phyloP scores from a whole-genome alignment of 2,888 invertebrate genomes.

The Nebria brevicollis region DNA sequence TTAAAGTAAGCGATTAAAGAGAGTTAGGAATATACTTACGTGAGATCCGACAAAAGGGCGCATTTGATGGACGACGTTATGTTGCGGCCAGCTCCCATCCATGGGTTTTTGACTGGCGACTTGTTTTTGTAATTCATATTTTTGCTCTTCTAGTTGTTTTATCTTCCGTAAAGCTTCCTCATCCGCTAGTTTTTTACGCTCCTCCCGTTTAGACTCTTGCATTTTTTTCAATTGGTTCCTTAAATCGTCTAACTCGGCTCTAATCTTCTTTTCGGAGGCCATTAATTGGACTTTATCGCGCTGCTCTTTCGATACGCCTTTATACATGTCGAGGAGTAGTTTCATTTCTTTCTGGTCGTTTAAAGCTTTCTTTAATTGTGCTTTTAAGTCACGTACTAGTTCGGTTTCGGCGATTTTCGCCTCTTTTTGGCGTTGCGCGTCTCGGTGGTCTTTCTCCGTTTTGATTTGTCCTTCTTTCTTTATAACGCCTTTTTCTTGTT shows the following conservation, averaged over 20 bases:
- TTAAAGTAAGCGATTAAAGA: too few species aligned
- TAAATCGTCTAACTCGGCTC: constrained; percentile 90
- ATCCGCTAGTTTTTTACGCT: constrained; percentile 89
- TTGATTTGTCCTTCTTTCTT: constrained; percentile 74
- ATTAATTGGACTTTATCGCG: constrained; percentile 95
- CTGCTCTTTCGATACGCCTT: constrained; percentile 96
- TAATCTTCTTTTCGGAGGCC: constrained; percentile 92
- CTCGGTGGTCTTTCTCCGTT: constrained; percentile 71
- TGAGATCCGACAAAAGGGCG: constrained; percentile 79
- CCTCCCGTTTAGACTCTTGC: constrained; percentile 85
- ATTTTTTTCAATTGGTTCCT: constrained; percentile 86
- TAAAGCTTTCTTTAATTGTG: constrained; percentile 91
- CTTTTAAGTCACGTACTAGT: constrained; percentile 85
- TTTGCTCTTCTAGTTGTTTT: constrained; percentile 92
- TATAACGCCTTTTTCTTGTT: constrained; percentile 65
- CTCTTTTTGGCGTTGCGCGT: constrained; percentile 71
- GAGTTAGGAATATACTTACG: constrained; percentile 54
- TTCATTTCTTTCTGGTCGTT: constrained; percentile 97
- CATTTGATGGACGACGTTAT: constrained; percentile 66
- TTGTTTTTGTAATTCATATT: constrained; percentile 91
- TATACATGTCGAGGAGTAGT: constrained; percentile 94
- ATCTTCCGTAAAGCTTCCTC: constrained; percentile 95
- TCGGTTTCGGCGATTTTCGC: constrained; percentile 77
- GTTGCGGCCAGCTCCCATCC: constrained; percentile 64
- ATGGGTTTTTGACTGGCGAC: constrained; percentile 85